A percentile compares a stretch with the other conserved stretches of the same genome.
Evolutionary conservation across 2,797 vertebrate species (phyloP).

Genomic region (Brachymystax lenok): DNA sequence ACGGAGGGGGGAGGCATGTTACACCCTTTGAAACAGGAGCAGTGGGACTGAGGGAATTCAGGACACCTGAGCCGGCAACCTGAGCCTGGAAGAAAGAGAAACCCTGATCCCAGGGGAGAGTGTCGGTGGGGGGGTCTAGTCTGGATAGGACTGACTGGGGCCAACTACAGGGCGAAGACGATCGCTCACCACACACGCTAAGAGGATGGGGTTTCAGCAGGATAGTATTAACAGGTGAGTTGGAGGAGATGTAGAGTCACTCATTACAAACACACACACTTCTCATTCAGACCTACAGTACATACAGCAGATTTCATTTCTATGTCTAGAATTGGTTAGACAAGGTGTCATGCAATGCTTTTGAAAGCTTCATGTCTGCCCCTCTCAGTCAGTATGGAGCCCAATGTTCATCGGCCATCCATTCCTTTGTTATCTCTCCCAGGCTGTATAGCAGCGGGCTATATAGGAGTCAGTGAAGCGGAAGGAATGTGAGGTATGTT

Average conservation of each 20-base stretch:
- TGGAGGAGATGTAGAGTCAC: constrained; percentile 32
- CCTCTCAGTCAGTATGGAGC: neutral
- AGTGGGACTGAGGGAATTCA: constrained; percentile 63
- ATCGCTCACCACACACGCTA: neutral
- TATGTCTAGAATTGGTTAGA: constrained; percentile 39
- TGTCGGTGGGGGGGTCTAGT: constrained; percentile 44
- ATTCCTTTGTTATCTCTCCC: constrained; percentile 72
- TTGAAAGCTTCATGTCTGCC: neutral
- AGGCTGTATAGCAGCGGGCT: constrained; percentile 68
- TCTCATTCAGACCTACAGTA: constrained; percentile 54
- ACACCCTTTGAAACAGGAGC: constrained; percentile 66
- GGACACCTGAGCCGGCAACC: constrained; percentile 69
- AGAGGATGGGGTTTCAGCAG: constrained; percentile 69
- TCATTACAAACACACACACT: constrained; percentile 40
- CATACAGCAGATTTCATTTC: constrained; percentile 40
- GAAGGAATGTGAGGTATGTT: constrained; percentile 78
- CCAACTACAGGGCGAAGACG: neutral
- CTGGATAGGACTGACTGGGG: constrained; percentile 10
- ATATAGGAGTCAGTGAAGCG: constrained; percentile 68
- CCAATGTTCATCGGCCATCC: constrained; percentile 51
- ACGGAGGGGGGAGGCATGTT: constrained; percentile 60
- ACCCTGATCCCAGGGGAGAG: constrained; percentile 73
- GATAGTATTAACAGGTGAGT: constrained; percentile 62
- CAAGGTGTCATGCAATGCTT: constrained; percentile 33
- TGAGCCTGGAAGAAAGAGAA: constrained; percentile 63